These are phyloP conservation scores for Catostylus mosaicus DNA, from an alignment of 30 jellyfish, hydroid and myxozoan genomes.

Conservation along the genomic window DNA sequence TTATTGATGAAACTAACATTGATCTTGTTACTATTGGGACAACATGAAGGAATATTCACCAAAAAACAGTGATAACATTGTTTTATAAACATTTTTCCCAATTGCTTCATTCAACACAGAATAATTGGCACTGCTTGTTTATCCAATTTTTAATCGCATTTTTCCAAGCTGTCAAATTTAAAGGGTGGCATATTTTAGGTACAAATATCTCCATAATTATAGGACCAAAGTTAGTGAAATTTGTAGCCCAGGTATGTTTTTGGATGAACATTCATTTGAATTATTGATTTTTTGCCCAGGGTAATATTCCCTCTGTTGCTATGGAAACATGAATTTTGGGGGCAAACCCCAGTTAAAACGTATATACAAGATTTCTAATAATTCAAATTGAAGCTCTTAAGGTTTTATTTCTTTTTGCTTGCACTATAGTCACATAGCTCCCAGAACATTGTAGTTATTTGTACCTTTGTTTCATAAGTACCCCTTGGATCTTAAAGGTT, in stretches of 20 bases:
- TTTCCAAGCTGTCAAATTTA: slow-evolving; percentile 1
- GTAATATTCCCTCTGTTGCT: slow-evolving; percentile 19
- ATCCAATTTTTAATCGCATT: slow-evolving; percentile 2
- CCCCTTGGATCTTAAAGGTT: slow-evolving; percentile 3
- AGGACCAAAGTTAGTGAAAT: slow-evolving; percentile 3
- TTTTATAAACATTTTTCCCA: background rate
- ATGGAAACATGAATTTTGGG: slow-evolving; percentile 49
- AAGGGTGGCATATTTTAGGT: slow-evolving; percentile 25
- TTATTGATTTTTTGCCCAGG: slow-evolving; percentile 15
- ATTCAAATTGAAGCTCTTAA: slow-evolving; percentile 4
- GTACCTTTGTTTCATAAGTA: background rate
- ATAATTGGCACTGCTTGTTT: background rate
- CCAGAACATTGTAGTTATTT: slow-evolving; percentile 8
- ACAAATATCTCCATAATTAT: slow-evolving; percentile 10
- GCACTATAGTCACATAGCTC: background rate
- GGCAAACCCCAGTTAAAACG: slow-evolving; percentile 24
- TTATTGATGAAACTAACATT: slow-evolving; percentile 8
- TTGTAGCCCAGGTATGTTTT: background rate
- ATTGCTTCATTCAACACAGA: background rate
- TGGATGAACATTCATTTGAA: slow-evolving; percentile 20
- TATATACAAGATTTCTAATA: slow-evolving; percentile 10
- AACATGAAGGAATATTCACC: background rate
- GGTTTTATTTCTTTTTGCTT: background rate
- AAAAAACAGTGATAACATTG: background rate
- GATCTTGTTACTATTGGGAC: background rate